Evolutionary conservation across 1,140 invertebrate genomes (phyloP), one percentile per base, ranked within the genome.

Genomic region (Aphelinus atriplicis): DNA sequence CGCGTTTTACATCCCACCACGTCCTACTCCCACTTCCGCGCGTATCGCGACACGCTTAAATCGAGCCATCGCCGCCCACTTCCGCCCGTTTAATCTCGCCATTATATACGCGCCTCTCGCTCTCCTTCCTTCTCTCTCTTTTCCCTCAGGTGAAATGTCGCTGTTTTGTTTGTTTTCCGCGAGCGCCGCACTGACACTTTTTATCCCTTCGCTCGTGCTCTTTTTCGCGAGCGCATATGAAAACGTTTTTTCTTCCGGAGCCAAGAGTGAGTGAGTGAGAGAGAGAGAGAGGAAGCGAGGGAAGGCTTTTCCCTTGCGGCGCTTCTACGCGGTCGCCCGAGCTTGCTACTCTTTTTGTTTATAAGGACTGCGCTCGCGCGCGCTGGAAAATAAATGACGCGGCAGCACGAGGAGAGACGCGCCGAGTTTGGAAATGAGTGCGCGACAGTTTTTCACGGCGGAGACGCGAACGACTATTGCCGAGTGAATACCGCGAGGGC

Each of bases 331-430:
- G 51, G 9, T 6, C 51, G 51, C 51, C 4, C 51, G 51, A 9
- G 4, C 9, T 53, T 53, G 51, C 51, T 53, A 4, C 51, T 53
- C 51, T 4, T 26, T 26, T 26, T 26, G 26, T 26, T 26, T 26
- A 26, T 26, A 26, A 26, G 26, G 26, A 26, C 26, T 9, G 51
- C 51, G 51, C 4, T 9, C 51, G 51, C 51, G 51, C 51, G 51
- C 51, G 51, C 51, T 53, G 51, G 51, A 53, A 53, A 79, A 81
- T 74, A 74, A 71, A 64, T 57, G 70, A 53, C 51, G 51, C 51
- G 51, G 9, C 4, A 53, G 51, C 26, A 26, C 26, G 26, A 26
- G 26, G 26, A 26, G 26, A 26, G 26, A 26, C 26, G 26, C 26
- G 26, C 26, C 26, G 26, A 26, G 26, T 26, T 26, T 26, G 26